phyloP scores from a whole-genome alignment of 2,888 invertebrate species.

The Ichneumoninae sp. region DNA sequence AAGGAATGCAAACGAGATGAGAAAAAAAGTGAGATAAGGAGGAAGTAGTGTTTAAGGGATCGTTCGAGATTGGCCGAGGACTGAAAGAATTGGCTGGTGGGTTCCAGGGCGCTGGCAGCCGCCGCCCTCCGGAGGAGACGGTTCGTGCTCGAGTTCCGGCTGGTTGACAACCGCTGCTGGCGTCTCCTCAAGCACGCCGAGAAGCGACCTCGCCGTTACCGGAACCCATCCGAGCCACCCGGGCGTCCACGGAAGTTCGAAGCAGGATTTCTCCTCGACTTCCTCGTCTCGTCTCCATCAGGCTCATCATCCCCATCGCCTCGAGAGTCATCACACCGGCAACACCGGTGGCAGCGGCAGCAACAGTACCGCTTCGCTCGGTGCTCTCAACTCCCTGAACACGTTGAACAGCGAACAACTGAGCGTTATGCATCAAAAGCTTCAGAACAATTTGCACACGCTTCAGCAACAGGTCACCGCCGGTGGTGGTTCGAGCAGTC shows the following conservation, averaged over 20 bases:
- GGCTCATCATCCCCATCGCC: slow-evolving; percentile 73
- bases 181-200: slow-evolving; percentile 75
- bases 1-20: slow-evolving; percentile 39
- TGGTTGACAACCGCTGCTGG: slow-evolving; percentile 77
- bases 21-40: slow-evolving; percentile 68
- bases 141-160: slow-evolving; percentile 83
- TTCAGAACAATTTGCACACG: slow-evolving; percentile 79
- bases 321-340: slow-evolving; percentile 51
- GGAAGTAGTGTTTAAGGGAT: slow-evolving; percentile 83
- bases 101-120: slow-evolving; percentile 85
- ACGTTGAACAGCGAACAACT: slow-evolving; percentile 79
- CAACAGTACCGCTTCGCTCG: slow-evolving; percentile 22
- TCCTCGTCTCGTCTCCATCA: slow-evolving; percentile 77
- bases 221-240: slow-evolving; percentile 75
- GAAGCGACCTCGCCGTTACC: slow-evolving; percentile 79
- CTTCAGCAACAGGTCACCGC: slow-evolving; percentile 75
- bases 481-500: slow-evolving; percentile 63
- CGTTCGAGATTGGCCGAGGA: slow-evolving; percentile 83
- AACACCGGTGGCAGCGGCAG: slow-evolving; percentile 48
- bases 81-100: slow-evolving; percentile 84
- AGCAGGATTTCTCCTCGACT: slow-evolving; percentile 72
- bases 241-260: slow-evolving; percentile 71
- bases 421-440: slow-evolving; percentile 82
- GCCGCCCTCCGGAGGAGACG: slow-evolving; percentile 84
- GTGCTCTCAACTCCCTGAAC: slow-evolving; percentile 74